A percentile compares a stretch with the other conserved stretches of the same genome.
Evolutionary conservation across 2,797 vertebrate genomes (phyloP).

Genomic region (Lacerta bilineata): DNA sequence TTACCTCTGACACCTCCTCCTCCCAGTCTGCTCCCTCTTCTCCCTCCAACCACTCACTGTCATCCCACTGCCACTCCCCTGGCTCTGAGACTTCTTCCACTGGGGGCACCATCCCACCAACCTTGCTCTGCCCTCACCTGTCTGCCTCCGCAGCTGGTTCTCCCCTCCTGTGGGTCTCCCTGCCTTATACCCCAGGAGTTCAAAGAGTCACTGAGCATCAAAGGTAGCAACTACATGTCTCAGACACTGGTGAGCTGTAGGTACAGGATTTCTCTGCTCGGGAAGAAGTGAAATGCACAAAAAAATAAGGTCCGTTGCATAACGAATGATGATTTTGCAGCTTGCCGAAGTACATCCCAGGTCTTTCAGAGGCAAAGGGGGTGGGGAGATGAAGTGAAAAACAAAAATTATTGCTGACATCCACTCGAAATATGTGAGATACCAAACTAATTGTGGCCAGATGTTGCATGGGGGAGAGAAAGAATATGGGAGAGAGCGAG

Average conservation of each 20-base stretch:
- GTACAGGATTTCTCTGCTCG: not conserved
- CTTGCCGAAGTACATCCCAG: conserved; percentile 45
- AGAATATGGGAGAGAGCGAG: not conserved
- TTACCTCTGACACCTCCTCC: too few species aligned
- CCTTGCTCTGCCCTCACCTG: too few species aligned
- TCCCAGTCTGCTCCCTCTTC: too few species aligned
- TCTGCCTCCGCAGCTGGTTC: too few species aligned
- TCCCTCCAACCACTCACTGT: too few species aligned
- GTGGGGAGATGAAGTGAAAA: conserved; percentile 39
- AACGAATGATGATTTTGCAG: conserved; percentile 32
- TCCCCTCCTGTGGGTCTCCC: too few species aligned
- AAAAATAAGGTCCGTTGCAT: not conserved
- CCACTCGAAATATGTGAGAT: conserved; percentile 60
- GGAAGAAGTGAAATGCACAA: conserved; percentile 60
- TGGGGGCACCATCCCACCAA: too few species aligned
- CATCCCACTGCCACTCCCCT: too few species aligned
- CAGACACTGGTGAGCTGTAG: not conserved
- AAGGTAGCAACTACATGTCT: not conserved
- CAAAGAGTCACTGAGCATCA: too few species aligned
- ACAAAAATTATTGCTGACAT: conserved; percentile 62
- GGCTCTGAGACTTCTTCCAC: too few species aligned
- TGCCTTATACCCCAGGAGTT: too few species aligned
- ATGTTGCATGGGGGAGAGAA: conserved; percentile 51
- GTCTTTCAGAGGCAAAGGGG: conserved; percentile 13
- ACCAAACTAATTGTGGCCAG: conserved; percentile 69